Evolutionary conservation across 2,888 invertebrate genomes (phyloP).

Genomic region (Drosophila fungiperda): DNA sequence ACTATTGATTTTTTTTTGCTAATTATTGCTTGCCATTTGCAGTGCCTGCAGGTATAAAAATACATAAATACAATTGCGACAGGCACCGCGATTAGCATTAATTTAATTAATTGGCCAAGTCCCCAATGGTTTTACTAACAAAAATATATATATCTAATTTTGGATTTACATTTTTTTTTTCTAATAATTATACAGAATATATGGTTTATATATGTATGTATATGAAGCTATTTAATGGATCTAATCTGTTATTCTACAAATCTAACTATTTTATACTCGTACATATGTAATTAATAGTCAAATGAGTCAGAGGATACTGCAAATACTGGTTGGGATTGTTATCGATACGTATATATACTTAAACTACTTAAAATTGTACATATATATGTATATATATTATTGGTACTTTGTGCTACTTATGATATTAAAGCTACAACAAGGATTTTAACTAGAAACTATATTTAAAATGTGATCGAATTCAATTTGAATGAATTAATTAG

Average conservation of each 20-base stretch:
- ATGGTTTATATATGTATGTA: conserved; percentile 14
- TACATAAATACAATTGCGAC: not conserved
- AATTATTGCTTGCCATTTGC: conserved; percentile 12
- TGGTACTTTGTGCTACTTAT: conserved; percentile 19
- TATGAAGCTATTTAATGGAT: conserved; percentile 33
- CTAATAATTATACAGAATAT: conserved; percentile 13
- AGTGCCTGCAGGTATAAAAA: conserved; percentile 17
- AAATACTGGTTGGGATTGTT: conserved; percentile 22
- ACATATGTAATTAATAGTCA: conserved; percentile 14
- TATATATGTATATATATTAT: conserved; percentile 10
- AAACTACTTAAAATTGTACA: conserved; percentile 41
- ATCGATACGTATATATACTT: conserved; percentile 42
- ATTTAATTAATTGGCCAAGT: not conserved
- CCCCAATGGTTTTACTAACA: conserved; percentile 12
- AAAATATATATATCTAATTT: conserved; percentile 16
- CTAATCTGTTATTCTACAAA: conserved; percentile 35
- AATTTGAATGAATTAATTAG: conserved; percentile 38
- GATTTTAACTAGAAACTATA: conserved; percentile 32
- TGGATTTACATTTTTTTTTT: conserved; percentile 17
- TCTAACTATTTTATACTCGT: conserved; percentile 35
- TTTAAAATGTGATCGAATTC: conserved; percentile 53
- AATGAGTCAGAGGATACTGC: conserved; percentile 12
- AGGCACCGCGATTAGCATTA: conserved; percentile 2
- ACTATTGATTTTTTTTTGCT: conserved; percentile 14
- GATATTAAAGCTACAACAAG: conserved; percentile 47